Evolutionary conservation across 2,113 vertebrate genomes (phyloP), one percentile per base, ranked within the genome.

Genomic region (Serinus canaria): DNA sequence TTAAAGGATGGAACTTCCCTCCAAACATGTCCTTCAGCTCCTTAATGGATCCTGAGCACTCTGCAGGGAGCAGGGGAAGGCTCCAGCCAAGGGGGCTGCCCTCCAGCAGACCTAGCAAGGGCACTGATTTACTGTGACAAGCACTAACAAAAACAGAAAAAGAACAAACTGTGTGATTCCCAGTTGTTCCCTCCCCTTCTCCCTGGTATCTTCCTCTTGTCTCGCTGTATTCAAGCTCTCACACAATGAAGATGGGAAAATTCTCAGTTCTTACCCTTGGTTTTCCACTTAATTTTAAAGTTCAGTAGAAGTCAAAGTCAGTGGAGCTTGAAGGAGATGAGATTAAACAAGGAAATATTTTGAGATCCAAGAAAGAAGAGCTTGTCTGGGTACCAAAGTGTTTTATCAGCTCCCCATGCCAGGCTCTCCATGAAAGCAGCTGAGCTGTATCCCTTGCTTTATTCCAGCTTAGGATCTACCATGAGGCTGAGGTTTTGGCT

Each of bases 71-170:
- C 89, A 41, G 39, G 76, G 78, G 41, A 55, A 77, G 46, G 56
- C 82, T 76, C 68, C 80, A 90, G 81, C 59, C 67, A 85, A 74
- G 75, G 70, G 68, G 30, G 47, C 46, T 94, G 89, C 87, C 78
- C 93, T 96, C 92, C 94, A 96, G 89, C 70, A 95, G 93, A 96
- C 92, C 90, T 94, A 50, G 77, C 93, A 92, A 77, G 90, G 80
- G 89, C 70, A 90, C 92, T 89, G 77, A 88, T 91, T 74, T 12
- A 35, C 50, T 88, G 70, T 89, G 92, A 96, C 87, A 96, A 60
- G 67, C 62, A 77, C 46, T 35, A 76, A 77, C 83, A 74, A n/a
- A 94, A 89, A 81, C 60, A 67, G 20, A 58, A 14, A 19, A 64
- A 96, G 86, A 66, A 84, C 73, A 76, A 89, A 64, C 58, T 95